Conservation (phyloP, 2,797 vertebrate genomes). For the Octomys mimax region DNA sequence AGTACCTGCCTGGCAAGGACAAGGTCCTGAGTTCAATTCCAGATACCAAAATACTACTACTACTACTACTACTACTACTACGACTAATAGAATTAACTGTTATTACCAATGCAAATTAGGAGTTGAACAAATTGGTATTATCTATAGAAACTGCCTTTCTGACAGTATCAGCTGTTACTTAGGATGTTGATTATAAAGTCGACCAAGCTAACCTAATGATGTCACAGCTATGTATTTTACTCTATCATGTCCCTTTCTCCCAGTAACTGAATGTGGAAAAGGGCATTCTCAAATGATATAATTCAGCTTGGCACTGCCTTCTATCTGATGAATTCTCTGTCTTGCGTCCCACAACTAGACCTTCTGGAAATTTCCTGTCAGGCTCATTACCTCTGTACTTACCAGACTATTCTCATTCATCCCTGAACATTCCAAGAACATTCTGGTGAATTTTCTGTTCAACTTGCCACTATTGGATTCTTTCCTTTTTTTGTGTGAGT, state of each 20-base stretch:
- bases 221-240: background rate
- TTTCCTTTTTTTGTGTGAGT: background rate
- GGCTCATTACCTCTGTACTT: background rate
- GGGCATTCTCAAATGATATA: background rate
- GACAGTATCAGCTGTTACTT: background rate
- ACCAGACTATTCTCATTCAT: background rate
- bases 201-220: background rate
- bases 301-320: background rate
- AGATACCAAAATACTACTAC: too few relatives aligned
- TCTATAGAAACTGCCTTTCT: background rate
- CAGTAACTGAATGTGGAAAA: background rate
- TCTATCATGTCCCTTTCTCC: background rate
- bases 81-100: too few relatives aligned
- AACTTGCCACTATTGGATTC: background rate
- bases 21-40: too few relatives aligned
- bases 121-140: background rate
- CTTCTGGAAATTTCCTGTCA: background rate
- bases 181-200: background rate
- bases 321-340: background rate
- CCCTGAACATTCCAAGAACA: background rate
- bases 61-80: too few relatives aligned
- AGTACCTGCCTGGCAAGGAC: too few relatives aligned
- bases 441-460: background rate
- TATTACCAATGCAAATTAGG: background rate
- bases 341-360: background rate